phyloP scores from a whole-genome alignment of 2,113 vertebrate species.

The Sardina pilchardus region DNA sequence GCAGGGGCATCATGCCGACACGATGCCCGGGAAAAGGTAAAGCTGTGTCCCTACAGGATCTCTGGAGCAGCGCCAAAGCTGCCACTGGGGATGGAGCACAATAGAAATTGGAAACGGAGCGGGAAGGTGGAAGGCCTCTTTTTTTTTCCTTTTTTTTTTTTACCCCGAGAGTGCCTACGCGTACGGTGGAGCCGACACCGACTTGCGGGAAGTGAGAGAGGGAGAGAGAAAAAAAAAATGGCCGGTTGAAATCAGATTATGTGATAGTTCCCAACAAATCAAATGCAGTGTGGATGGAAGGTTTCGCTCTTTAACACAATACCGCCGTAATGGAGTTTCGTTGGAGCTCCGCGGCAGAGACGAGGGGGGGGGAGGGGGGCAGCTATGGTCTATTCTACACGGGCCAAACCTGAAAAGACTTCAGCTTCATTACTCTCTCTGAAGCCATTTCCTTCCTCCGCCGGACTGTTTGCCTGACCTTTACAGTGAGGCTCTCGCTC shows the following conservation, averaged over 20 bases:
- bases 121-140: neutral
- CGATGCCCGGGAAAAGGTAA: constrained; percentile 4
- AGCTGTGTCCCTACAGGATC: neutral
- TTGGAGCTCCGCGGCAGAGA: neutral
- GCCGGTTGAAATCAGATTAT: neutral
- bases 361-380: neutral
- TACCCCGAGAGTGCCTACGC: neutral
- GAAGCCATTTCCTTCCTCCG: neutral
- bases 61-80: neutral
- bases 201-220: neutral
- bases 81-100: neutral
- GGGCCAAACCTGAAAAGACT: neutral
- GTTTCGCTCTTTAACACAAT: neutral
- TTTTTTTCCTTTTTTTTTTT: too few relatives aligned
- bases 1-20: neutral
- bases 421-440: neutral
- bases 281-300: constrained; percentile 9
- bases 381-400: neutral
- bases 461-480: neutral
- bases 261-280: neutral
- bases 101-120: neutral
- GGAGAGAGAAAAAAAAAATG: too few relatives aligned
- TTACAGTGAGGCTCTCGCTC: neutral
- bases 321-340: neutral
- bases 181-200: neutral